A percentile compares a stretch with the other conserved stretches of the same genome.
These are phyloP conservation scores for Sphenodon punctatus DNA, from an alignment of 2,797 vertebrate genomes.

Conservation along the genomic window DNA sequence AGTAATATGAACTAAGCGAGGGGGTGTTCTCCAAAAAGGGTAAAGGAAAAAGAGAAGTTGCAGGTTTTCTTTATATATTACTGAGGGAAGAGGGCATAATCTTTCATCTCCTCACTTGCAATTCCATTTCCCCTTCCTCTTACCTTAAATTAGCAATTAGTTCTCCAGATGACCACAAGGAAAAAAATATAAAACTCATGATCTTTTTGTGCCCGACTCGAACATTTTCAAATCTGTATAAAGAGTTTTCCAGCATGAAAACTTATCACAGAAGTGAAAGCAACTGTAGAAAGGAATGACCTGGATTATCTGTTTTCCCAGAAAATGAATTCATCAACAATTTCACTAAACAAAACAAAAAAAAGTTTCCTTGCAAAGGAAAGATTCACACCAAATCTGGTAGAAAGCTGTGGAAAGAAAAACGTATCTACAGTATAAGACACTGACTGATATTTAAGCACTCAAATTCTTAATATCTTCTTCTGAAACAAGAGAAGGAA, in stretches of 20 bases:
- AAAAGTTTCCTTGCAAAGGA: conserved; percentile 60
- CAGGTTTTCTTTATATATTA: conserved; percentile 13
- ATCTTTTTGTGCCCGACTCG: conserved; percentile 29
- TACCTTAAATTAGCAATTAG: conserved; percentile 46
- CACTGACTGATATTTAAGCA: conserved; percentile 30
- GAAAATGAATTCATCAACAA: conserved; percentile 55
- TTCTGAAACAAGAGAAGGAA: background rate
- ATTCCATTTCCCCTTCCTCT: too few species aligned
- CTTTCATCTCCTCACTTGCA: conserved; percentile 36
- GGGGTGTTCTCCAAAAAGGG: too few species aligned
- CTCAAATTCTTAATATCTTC: background rate
- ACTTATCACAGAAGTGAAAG: conserved; percentile 40
- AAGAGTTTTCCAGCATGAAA: conserved; percentile 54
- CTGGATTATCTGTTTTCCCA: conserved; percentile 53
- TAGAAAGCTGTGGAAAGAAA: conserved; percentile 55
- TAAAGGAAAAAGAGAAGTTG: conserved; percentile 31
- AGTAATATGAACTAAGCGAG: too few species aligned
- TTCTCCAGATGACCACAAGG: conserved; percentile 24
- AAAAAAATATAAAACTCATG: background rate
- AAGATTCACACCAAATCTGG: conserved; percentile 61
- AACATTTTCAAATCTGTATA: conserved; percentile 58
- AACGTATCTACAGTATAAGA: conserved; percentile 31
- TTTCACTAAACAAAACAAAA: conserved; percentile 51
- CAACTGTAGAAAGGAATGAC: conserved; percentile 33
- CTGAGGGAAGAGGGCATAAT: background rate